These are phyloP conservation scores for Sardina pilchardus DNA, from an alignment of 2,113 vertebrate genomes.

Conservation along the genomic window DNA sequence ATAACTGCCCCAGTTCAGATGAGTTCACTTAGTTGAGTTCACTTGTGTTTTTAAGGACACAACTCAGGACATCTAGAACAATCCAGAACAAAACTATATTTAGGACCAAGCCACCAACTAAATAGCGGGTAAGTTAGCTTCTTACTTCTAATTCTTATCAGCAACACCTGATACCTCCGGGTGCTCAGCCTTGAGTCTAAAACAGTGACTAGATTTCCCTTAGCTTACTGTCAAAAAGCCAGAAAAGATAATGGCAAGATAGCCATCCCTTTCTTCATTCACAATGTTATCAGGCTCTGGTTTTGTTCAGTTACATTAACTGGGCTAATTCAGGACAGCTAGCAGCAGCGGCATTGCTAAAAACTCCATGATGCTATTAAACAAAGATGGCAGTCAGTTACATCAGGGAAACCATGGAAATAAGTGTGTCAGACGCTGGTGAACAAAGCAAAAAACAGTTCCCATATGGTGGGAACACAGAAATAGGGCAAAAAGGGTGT, in stretches of 20 bases:
- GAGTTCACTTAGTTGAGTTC: background rate
- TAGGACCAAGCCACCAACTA: background rate
- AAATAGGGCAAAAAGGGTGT: constrained; percentile 13
- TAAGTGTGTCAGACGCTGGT: background rate
- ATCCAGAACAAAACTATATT: background rate
- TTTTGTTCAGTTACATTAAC: constrained; percentile 9
- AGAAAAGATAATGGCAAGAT: background rate
- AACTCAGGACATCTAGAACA: background rate
- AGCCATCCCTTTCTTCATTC: background rate
- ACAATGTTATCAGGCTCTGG: background rate
- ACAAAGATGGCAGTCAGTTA: background rate
- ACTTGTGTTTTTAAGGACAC: background rate
- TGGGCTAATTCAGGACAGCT: background rate
- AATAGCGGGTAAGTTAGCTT: background rate
- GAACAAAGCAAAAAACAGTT: background rate
- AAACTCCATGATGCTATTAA: background rate
- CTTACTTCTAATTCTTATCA: background rate
- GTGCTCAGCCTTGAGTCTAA: background rate
- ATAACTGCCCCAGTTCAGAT: background rate
- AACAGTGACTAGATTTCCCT: background rate
- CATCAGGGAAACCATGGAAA: constrained; percentile 4
- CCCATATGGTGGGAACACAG: constrained; percentile 3
- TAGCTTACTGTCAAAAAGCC: background rate
- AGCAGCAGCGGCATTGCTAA: background rate
- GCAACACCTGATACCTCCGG: background rate